Conservation (phyloP, 2,113 vertebrate genomes). For the Cyanocitta stelleri region DNA sequence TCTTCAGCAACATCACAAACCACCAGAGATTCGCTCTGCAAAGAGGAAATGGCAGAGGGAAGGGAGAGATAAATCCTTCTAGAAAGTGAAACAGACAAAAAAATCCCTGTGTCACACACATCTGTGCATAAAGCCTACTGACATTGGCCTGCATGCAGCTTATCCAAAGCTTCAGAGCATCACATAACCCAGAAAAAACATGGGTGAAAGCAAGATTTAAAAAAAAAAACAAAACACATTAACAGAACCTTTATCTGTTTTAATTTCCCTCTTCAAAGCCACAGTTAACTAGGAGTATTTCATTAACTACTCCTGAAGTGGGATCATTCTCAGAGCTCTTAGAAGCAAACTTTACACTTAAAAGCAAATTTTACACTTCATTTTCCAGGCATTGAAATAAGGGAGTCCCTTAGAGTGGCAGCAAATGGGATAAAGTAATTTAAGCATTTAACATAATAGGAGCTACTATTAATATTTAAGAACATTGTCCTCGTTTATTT, state of each 20-base stretch:
- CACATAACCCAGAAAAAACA: neutral
- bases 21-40: slow-evolving; percentile 91
- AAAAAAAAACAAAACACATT: neutral
- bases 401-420: neutral
- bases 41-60: neutral
- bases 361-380: neutral
- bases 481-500: neutral
- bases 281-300: neutral
- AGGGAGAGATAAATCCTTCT: neutral
- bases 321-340: neutral
- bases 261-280: neutral
- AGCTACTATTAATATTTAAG: neutral
- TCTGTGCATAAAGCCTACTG: neutral
- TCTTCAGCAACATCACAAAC: slow-evolving; percentile 95
- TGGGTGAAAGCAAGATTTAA: neutral
- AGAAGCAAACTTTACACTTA: neutral
- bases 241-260: neutral
- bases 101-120: accelerated
- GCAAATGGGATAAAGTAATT: neutral
- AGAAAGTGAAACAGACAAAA: neutral
- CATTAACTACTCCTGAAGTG: neutral
- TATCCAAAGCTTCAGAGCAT: neutral
- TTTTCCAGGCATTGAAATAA: neutral
- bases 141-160: neutral
- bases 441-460: neutral